Conservation (phyloP, 30 jellyfish, hydroid and myxozoan genomes). For the Pseudorhiza aurosa region DNA sequence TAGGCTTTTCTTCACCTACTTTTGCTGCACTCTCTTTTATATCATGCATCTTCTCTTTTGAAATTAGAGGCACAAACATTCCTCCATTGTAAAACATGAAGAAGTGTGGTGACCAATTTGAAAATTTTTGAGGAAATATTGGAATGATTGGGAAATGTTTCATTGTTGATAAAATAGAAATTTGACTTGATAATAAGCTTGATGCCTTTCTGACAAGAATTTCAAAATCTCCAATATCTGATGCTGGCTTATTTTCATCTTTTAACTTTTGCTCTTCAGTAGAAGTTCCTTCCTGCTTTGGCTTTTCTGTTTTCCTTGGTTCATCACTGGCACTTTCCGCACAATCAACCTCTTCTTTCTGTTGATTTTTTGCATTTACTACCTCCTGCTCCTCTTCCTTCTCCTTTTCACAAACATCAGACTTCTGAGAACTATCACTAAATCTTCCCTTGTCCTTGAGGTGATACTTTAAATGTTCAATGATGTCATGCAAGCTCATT, state of each 20-base stretch:
- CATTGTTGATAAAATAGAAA: constrained; percentile 73
- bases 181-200: constrained; percentile 60
- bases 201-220: constrained; percentile 63
- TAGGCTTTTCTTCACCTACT: background rate
- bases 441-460: background rate
- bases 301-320: background rate
- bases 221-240: constrained; percentile 78
- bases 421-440: no score
- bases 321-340: background rate
- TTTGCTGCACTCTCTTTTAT: constrained; percentile 2
- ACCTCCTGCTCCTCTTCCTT: background rate
- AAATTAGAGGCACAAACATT: constrained; percentile 71
- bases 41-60: constrained; percentile 42
- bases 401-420: background rate
- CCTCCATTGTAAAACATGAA: constrained; percentile 66
- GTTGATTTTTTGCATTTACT: background rate
- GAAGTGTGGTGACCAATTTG: constrained; percentile 67
- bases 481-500: background rate
- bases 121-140: constrained; percentile 71
- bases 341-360: background rate
- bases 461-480: background rate
- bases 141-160: constrained; percentile 87
- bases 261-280: background rate
- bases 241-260: background rate
- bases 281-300: background rate